Base-by-base conservation (phyloP, 2,888 invertebrate genomes). In the Sesia apiformis region DNA sequence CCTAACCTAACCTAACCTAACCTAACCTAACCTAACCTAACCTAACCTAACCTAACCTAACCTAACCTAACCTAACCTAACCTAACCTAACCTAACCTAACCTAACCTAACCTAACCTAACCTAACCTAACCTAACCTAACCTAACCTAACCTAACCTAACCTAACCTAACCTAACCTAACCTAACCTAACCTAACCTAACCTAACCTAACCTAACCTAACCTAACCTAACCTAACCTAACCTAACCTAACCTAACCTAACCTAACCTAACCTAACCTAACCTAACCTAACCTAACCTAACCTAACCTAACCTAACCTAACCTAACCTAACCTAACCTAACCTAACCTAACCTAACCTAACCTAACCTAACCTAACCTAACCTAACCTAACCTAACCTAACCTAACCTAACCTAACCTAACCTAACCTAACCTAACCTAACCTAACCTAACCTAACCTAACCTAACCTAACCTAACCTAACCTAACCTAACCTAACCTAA, bases 1-100 rank as follows among this genome's bases (percentile, higher is more conserved):
- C 51, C 51, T 51, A 51, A 51, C 51, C 51, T 51, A 51, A 51
- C 51, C 51, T 51, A 51, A 51, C 51, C 51, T 51, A 51, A 51
- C 51, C 51, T 51, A 51, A 51, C 51, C 51, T 51, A 51, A 51
- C 51, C 51, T 51, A 51, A 51, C 51, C 51, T 51, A 51, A 51
- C 51, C 51, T 51, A 51, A 51, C 51, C 51, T 51, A 51, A 51
- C 51, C 51, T 51, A 51, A 51, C 51, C 51, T 51, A 51, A 51
- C 51, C 51, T 51, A 51, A 51, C 51, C 51, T 51, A 51, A 51
- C 51, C 51, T 51, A 51, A 51, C 51, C 51, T 51, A 51, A 51
- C 51, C 51, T 51, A 51, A 51, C 51, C 51, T 51, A 51, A 51
- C 51, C 51, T 51, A 51, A 51, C 51, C 51, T 51, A 51, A 51